These are phyloP conservation scores for Tragelaphus scriptus DNA, from an alignment of 2,113 vertebrate species.

Conservation along the genomic window DNA sequence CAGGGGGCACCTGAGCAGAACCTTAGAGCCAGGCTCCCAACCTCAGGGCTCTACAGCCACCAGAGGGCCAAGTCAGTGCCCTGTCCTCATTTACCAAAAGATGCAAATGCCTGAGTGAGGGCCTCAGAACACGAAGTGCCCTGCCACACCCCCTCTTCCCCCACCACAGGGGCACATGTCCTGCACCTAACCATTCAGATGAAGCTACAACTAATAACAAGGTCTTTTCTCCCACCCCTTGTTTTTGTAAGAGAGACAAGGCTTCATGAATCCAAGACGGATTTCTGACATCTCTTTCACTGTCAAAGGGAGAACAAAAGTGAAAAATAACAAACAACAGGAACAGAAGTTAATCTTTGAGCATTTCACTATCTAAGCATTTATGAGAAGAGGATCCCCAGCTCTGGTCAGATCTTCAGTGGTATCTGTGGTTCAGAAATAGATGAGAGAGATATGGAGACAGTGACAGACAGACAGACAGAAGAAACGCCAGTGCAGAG, in stretches of 20 bases:
- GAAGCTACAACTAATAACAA: background rate
- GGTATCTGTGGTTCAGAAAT: background rate
- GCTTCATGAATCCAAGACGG: background rate
- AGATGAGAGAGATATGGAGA: background rate
- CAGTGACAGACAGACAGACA: background rate
- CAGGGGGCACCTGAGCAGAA: background rate
- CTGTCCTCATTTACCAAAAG: background rate
- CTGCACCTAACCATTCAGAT: background rate
- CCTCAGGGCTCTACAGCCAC: background rate
- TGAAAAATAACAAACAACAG: background rate
- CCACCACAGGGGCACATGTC: background rate
- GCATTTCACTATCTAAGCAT: background rate
- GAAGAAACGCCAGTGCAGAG: background rate
- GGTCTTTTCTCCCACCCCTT: background rate
- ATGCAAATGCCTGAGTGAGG: background rate
- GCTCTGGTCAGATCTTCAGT: background rate
- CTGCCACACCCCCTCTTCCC: fast-evolving
- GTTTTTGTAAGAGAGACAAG: background rate
- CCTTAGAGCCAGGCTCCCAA: background rate
- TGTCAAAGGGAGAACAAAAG: background rate
- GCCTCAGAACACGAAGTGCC: background rate
- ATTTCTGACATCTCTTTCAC: background rate
- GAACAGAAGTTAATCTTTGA: background rate
- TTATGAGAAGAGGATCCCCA: background rate
- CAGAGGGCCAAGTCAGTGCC: too few relatives aligned